These are phyloP conservation scores for Aphrocallistes beatrix DNA, from an alignment of 37 sponge, comb jelly and placozoan species.

Conservation along the genomic window DNA sequence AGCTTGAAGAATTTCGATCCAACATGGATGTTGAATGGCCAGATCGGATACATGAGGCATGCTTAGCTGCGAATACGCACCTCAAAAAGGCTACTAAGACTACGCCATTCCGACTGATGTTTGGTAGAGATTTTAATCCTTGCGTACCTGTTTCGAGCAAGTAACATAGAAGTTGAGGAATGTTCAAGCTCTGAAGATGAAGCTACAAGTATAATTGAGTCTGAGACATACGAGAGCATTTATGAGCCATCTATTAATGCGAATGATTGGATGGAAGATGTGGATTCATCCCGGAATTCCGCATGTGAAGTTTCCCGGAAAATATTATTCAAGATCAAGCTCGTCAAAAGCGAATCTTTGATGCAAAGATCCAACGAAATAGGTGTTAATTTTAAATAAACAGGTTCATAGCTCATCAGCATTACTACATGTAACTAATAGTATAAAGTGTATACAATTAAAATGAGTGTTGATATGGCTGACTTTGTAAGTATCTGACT, in stretches of 20 bases:
- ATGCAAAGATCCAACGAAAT: not conserved
- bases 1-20: not conserved
- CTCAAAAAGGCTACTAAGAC: not conserved
- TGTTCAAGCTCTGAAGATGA: not conserved
- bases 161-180: not conserved
- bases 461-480: no score
- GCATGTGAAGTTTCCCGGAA: not conserved
- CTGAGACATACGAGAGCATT: not conserved
- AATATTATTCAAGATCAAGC: not conserved
- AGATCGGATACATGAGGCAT: not conserved
- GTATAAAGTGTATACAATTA: no score
- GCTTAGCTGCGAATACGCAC: constrained; percentile 1
- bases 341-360: not conserved
- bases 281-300: not conserved
- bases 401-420: no score
- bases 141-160: not conserved
- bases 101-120: not conserved
- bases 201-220: not conserved
- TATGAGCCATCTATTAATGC: not conserved
- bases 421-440: no score
- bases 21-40: not conserved
- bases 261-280: not conserved
- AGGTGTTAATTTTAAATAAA: no score
- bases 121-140: not conserved
- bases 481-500: no score